Base-by-base conservation (phyloP, 2,888 invertebrate species). In the Scrobipalpa atriplicella region DNA sequence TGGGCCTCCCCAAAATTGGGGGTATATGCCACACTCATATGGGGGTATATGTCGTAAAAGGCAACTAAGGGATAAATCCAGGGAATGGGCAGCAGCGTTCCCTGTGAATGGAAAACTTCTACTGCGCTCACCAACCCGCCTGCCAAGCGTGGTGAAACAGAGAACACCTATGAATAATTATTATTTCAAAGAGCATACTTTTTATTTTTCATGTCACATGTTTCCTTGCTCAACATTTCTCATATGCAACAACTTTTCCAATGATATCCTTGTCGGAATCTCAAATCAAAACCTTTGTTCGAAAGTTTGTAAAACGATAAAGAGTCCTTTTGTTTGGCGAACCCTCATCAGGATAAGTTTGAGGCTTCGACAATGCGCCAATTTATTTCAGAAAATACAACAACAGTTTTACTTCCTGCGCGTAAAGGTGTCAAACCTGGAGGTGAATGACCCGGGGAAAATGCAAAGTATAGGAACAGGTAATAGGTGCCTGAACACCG, bases 261-360 rank as follows among this genome's bases (percentile, higher is more conserved):
- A 29, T 29, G 29, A 29, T 47, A 8, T 6, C 3, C 47, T 16
- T 47, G n/a, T 47, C 16, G 16, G 16, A 8, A 47, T 47, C 16
- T 16, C 47, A 47, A 47, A n/a, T n/a, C 16, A 8, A 16, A 16
- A 29, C 29, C 29, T 29, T 29, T 29, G 29, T 47, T n/a, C n/a
- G 3, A 13, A 1, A 47, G n/a, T 47, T 47, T 16, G 47, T 16
- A 47, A 47, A 47, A n/a, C 16, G n/a, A 47, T 47, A 16, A 47
- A 47, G 7, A 6, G 47, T 7, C 47, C n/a, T 5, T 47, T n/a
- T 47, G 8, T 47, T 16, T 47, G 29, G 29, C 29, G 10, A 43
- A 43, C 43, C 43, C 43, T 43, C 43, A n/a, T 43, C 43, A 43
- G n/a, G n/a, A 43, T 43, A 43, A 43, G 43, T 41, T 41, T 41